Conservation (phyloP, 2,888 invertebrate species). For the Syrphus vitripennis region DNA sequence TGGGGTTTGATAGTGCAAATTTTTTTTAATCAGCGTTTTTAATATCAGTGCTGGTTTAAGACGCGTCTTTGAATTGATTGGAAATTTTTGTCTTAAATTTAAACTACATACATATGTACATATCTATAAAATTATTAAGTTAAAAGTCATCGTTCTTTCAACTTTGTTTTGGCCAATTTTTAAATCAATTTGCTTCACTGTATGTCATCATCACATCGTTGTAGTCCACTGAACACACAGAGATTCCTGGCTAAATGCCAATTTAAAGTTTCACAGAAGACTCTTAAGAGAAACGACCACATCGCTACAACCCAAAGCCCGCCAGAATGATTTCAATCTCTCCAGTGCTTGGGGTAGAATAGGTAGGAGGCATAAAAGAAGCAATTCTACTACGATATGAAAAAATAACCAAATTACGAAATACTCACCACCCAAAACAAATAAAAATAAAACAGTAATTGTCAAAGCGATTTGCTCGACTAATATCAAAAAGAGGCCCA, state of each 20-base stretch:
- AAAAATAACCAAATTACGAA: conserved; percentile 15
- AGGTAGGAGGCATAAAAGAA: neutral
- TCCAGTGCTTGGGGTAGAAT: neutral
- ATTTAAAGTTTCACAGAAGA: conserved; percentile 52
- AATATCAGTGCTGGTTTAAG: too few species aligned
- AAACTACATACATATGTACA: too few species aligned
- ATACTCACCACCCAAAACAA: conserved; percentile 6
- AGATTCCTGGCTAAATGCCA: conserved; percentile 62
- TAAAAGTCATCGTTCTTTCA: neutral
- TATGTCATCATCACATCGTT: neutral
- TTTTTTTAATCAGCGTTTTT: too few species aligned
- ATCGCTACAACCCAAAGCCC: neutral
- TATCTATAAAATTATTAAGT: neutral
- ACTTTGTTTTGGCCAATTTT: neutral
- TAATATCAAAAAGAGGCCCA: conserved; percentile 16
- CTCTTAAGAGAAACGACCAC: neutral
- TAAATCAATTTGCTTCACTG: neutral
- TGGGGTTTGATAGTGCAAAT: too few species aligned
- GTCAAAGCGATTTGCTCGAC: conserved; percentile 43
- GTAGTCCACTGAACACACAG: conserved; percentile 3
- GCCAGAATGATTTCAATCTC: conserved; percentile 5
- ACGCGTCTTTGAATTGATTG: too few species aligned
- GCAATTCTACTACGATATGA: conserved; percentile 24
- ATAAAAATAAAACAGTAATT: conserved; percentile 49
- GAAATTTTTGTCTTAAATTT: too few species aligned